Conservation (phyloP, 1,140 invertebrate species). For the Drepana arcuata region DNA sequence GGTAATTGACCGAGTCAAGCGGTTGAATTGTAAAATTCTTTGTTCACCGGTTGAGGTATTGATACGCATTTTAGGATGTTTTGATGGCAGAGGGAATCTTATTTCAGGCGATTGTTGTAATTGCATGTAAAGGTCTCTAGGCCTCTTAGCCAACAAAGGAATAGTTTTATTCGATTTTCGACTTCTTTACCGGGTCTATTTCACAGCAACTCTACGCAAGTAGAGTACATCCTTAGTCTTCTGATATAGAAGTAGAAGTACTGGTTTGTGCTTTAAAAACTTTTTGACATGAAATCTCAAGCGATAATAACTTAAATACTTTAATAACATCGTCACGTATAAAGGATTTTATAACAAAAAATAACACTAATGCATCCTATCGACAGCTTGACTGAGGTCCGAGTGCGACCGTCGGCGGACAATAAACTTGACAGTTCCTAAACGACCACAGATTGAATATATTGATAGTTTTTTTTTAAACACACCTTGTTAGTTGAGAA, state of each 20-base stretch:
- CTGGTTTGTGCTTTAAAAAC: not conserved
- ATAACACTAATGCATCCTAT: not conserved
- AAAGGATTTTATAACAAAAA: too few relatives aligned
- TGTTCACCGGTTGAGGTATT: slow-evolving; percentile 10
- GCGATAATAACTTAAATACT: slow-evolving; percentile 1
- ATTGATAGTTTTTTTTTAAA: slow-evolving; percentile 20
- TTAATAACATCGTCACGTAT: not conserved
- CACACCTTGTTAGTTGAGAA: slow-evolving; percentile 27
- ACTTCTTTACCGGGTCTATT: too few relatives aligned
- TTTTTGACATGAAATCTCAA: not conserved
- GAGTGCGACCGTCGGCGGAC: slow-evolving; percentile 16
- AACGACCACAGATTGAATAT: slow-evolving; percentile 50
- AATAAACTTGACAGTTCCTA: slow-evolving; percentile 27
- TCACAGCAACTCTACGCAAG: too few relatives aligned
- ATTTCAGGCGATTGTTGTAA: not conserved
- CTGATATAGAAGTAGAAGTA: too few relatives aligned
- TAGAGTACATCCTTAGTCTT: too few relatives aligned
- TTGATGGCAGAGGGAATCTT: slow-evolving; percentile 4
- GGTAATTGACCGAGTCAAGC: slow-evolving; percentile 13
- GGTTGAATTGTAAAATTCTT: slow-evolving; percentile 4
- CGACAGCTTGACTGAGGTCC: slow-evolving; percentile 1
- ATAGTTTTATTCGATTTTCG: too few relatives aligned
- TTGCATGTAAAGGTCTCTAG: too few relatives aligned
- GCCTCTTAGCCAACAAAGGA: too few relatives aligned
- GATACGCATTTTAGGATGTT: slow-evolving; percentile 27